Base-by-base conservation (phyloP, 2,888 invertebrate species). In the Nomada lathburiana region DNA sequence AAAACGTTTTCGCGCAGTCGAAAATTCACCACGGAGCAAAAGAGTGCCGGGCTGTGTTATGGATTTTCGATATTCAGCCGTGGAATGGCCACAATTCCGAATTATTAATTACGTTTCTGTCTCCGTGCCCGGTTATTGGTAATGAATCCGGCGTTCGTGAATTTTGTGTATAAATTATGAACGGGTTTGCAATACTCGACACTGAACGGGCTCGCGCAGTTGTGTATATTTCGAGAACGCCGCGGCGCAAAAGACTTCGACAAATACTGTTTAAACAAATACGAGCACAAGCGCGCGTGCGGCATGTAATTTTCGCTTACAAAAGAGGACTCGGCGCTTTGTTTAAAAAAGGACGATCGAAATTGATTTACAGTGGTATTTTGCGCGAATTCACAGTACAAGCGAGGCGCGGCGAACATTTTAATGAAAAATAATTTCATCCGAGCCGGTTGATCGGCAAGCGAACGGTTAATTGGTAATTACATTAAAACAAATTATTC, bases 401-500 rank as follows among this genome's bases (percentile, higher is more conserved):
- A 36, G 16, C 36, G 20, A 10, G n/a, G 4, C 1, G n/a, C 23
- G 42, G 44, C 29, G 26, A 60, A 9, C 20, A 9, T 70, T 36
- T 13, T 11, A 91, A 93, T 91, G 91, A 91, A 92, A 92, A 91
- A 91, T 89, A 92, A 92, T 92, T 92, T 90, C 87, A 83, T 80
- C 82, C 47, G 26, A 29, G 55, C 10, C 3, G 50, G 23, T n/a
- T 36, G 62, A 71, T 67, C 71, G 72, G 80, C 85, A 83, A 80
- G 89, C 88, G 91, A 89, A 82, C 88, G 89, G 89, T 92, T 92
- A 91, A 91, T 87, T 89, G 88, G 90, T 90, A 90, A 93, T 93
- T 89, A 89, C 90, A 91, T 92, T 92, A 91, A 91, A 93, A 93
- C 93, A 93, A 93, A 93, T 93, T 93, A 93, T 93, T 93, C 90